phyloP scores from a whole-genome alignment of 1,140 invertebrate genomes.

The Aphelinus certus region DNA sequence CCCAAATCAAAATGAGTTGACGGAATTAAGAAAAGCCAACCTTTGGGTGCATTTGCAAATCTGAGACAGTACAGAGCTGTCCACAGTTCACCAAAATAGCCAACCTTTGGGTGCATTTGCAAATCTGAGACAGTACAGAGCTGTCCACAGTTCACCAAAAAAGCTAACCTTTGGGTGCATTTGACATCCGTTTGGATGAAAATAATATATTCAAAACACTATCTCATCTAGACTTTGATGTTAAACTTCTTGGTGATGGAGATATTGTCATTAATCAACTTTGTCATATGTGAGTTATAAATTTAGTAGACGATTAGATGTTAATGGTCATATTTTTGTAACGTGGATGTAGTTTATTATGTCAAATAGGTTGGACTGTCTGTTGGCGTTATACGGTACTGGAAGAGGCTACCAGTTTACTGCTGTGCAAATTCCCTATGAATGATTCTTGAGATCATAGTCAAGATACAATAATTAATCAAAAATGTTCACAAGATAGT shows the following conservation, averaged over 20 bases:
- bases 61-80: no score
- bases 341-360: no score
- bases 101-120: no score
- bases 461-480: conserved; percentile 55
- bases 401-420: conserved; percentile 60
- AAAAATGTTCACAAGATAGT: conserved; percentile 54
- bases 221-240: conserved; percentile 85
- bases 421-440: conserved; percentile 52
- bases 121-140: no score
- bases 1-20: no score
- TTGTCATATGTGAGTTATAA: conserved; percentile 72
- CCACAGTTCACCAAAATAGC: no score
- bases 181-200: no score
- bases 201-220: no score
- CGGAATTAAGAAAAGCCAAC: no score
- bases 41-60: no score
- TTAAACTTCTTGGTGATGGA: conserved; percentile 90
- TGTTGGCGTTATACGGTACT: conserved; percentile 61
- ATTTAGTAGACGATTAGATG: conserved; percentile 22
- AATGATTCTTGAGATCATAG: conserved; percentile 61
- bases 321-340: conserved; percentile 22
- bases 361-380: conserved; percentile 64
- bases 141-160: no score
- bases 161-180: no score
- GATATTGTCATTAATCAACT: conserved; percentile 88